Evolutionary conservation across 2,797 vertebrate species (phyloP), one percentile per base, ranked within the genome.

Genomic region (Pseudomugil gertrudae): DNA sequence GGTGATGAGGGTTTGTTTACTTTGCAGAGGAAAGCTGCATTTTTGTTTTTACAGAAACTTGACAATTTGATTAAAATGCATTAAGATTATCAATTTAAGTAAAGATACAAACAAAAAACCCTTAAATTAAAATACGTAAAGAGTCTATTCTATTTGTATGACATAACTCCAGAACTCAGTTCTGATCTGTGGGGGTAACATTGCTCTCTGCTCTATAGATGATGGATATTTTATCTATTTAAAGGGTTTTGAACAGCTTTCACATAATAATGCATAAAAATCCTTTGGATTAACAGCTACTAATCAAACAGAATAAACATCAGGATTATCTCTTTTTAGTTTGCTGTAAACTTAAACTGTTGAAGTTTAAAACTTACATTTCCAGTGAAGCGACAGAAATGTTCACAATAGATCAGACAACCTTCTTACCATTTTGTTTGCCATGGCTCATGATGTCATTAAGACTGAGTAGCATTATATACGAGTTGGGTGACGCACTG

Each of bases 401-500:
- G 14, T 32, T 32, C 33, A 38, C 35, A 27, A 30, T 21, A 17
- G 48, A 61, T 69, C 35, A 66, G 61, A 54, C 27, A 1, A 9
- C 33, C 26, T 33, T 17, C 52, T 17, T 40, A 6, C 40, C 27
- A 54, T 32, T 23, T 32, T 4, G 14, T 61, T 29, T 23, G 23
- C 26, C 10, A 10, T 1, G 13, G 33, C 53, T 21, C 50, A 27
- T 64, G 53, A 50, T 48, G 10, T 59, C n/a, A 50, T 33, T 56
- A 64, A 57, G 53, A 57, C 29, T 30, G 56, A 21, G 9, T 65
- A 75, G 64, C 57, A 58, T 69, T 43, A 35, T 43, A 55, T 51
- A 45, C 8, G 29, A 56, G n/a, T 32, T 67, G 38, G 71, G 43
- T 30, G 8, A 61, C 61, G 57, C 56, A 56, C 55, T 52, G 69